Evolutionary conservation across 2,888 invertebrate genomes (phyloP).

Genomic region (Drepanosiphum platanoidis): DNA sequence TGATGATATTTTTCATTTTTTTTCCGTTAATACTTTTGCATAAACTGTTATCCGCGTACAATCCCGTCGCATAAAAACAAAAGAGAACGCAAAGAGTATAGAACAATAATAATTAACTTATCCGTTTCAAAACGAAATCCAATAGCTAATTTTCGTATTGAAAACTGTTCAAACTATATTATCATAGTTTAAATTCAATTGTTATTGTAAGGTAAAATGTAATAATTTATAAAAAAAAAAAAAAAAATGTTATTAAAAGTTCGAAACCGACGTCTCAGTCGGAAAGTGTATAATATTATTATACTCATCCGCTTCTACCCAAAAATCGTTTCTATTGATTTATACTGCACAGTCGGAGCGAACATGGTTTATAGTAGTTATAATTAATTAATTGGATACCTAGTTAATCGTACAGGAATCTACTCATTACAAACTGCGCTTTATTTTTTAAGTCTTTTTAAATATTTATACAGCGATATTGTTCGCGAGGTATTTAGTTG

Average conservation of each 20-base stretch:
- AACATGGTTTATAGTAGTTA: neutral
- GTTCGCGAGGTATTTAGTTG: neutral
- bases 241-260: conserved; percentile 1
- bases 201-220: neutral
- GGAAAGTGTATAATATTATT: no score
- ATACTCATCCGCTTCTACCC: neutral
- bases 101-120: no score
- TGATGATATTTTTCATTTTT: no score
- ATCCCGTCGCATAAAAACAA: no score
- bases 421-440: neutral
- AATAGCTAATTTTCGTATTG: neutral
- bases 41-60: no score
- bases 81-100: no score
- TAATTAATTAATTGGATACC: neutral
- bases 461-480: conserved; percentile 7
- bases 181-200: neutral
- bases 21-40: no score
- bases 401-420: neutral
- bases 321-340: conserved; percentile 8
- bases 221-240: neutral
- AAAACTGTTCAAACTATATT: neutral
- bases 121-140: no score
- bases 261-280: neutral
- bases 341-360: neutral
- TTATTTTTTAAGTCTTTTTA: neutral